These are phyloP conservation scores for Lepilemur septentrionalis DNA, from an alignment of 2,797 vertebrate species.

Conservation along the genomic window DNA sequence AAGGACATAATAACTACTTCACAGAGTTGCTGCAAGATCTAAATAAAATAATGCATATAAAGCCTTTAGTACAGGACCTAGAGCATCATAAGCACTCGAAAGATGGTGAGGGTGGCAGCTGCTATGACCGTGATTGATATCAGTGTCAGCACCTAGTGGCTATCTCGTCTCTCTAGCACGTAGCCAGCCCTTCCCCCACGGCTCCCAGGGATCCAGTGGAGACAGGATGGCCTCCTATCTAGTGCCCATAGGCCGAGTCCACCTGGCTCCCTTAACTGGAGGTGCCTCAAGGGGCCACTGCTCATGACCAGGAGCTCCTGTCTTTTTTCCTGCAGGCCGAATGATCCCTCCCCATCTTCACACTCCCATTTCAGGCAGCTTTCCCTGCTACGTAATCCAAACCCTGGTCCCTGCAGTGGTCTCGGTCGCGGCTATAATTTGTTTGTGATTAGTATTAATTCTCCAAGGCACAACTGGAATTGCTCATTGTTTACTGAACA, in stretches of 20 bases:
- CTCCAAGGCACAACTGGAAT: conserved; percentile 62
- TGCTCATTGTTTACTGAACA: conserved; percentile 72
- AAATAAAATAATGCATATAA: background rate
- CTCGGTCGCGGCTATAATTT: conserved; percentile 53
- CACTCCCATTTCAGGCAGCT: background rate
- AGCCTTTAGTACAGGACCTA: background rate
- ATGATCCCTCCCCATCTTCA: background rate
- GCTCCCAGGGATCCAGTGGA: too few relatives aligned
- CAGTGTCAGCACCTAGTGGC: background rate
- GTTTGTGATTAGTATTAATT: conserved; percentile 74
- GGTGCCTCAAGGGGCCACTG: background rate
- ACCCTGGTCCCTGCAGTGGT: background rate
- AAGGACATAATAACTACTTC: background rate
- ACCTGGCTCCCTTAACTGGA: background rate
- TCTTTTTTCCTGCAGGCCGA: background rate
- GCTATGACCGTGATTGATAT: too few relatives aligned
- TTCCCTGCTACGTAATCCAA: background rate
- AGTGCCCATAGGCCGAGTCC: background rate
- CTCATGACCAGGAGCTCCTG: accelerated
- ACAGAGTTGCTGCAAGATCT: background rate
- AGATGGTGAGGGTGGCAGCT: background rate
- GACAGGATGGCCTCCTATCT: background rate
- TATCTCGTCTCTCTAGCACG: background rate
- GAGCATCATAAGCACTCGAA: background rate
- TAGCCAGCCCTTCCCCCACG: background rate